Evolutionary conservation across 2,113 vertebrate species (phyloP), one percentile per base, ranked within the genome.

Genomic region (Serilophus lunatus): DNA sequence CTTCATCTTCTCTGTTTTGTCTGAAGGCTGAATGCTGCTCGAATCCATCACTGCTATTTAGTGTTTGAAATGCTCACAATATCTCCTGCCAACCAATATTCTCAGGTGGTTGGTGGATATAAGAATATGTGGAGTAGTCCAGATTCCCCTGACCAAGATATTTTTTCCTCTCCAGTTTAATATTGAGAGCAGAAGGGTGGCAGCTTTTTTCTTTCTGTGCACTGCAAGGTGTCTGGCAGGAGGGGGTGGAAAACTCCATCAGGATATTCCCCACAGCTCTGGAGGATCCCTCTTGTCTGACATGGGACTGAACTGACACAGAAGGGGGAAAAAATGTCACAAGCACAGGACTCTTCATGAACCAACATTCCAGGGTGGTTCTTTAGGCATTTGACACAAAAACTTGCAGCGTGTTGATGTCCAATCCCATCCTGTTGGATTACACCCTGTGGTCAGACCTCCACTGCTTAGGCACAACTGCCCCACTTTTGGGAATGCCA

Each of bases 301-400:
- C 16, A 4, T 0, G 3, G 50, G n/a, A 18, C n/a, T 84, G 50
- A 80, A 51, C 33, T 44, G 33, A 24, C 12, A 11, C 1, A 38
- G 66, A 61, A 75, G 2, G 13, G 13, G 4, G 0, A 7, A 28
- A 36, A 57, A 16, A n/a, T 0, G 8, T 26, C 33, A 33, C 6
- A 29, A 24, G 7, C 5, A 22, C 3, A 4, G 13, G 40, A 7
- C 1, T 42, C 2, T 19, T 49, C 13, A 20, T 7, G 20, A 44
- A 91, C 24, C 18, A 25, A 18, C 14, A 1, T 68, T 63, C 31
- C 6, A 29, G 42, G 20, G 26, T 17, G 1, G 0, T 1, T n/a
- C 44, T 82, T 59, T 11, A 36, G 66, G 22, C 17, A 33, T 2
- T 10, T 4, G 2, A 19, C 57, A 59, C 5, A 14, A 26, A n/a